A percentile compares a stretch with the other conserved stretches of the same genome.
phyloP scores from a whole-genome alignment of 2,797 vertebrate species.

The Menidia menidia region DNA sequence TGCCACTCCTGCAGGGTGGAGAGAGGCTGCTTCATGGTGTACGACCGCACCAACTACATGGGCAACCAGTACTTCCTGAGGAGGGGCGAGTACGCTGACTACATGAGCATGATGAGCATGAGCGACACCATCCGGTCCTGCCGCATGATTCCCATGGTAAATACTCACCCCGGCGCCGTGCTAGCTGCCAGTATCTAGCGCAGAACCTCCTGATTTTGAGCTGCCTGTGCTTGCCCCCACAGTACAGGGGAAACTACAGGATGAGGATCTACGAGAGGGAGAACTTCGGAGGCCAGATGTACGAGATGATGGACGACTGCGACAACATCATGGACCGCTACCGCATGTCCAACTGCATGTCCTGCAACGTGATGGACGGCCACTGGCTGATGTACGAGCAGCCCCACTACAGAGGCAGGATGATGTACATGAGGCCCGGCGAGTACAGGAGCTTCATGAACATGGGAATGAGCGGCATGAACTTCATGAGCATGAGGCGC shows the following conservation, averaged over 20 bases:
- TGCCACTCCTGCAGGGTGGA: slow-evolving; percentile 82
- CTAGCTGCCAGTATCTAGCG: background rate
- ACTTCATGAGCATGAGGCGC: slow-evolving; percentile 78
- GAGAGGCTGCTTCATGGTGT: slow-evolving; percentile 78
- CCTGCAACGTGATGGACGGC: slow-evolving; percentile 80
- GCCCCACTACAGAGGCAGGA: slow-evolving; percentile 68
- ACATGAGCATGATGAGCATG: slow-evolving; percentile 78
- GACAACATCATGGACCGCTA: slow-evolving; percentile 77
- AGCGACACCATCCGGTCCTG: slow-evolving; percentile 75
- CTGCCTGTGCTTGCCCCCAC: slow-evolving; percentile 15
- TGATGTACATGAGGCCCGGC: slow-evolving; percentile 78
- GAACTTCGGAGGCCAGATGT: slow-evolving; percentile 79
- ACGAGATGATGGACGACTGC: slow-evolving; percentile 81
- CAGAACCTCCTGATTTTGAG: slow-evolving; percentile 1
- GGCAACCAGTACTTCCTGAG: slow-evolving; percentile 80
- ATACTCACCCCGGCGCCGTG: background rate
- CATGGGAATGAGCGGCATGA: slow-evolving; percentile 72
- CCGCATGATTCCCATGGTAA: slow-evolving; percentile 78
- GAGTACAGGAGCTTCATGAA: slow-evolving; percentile 79
- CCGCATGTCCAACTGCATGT: slow-evolving; percentile 80
- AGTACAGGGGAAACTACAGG: slow-evolving; percentile 80
- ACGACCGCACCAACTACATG: slow-evolving; percentile 78
- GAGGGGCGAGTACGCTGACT: slow-evolving; percentile 77
- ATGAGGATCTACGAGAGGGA: slow-evolving; percentile 83
- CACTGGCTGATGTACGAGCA: slow-evolving; percentile 83